Conservation (phyloP, 2,113 vertebrate genomes). For the Dermatemys mawii region DNA sequence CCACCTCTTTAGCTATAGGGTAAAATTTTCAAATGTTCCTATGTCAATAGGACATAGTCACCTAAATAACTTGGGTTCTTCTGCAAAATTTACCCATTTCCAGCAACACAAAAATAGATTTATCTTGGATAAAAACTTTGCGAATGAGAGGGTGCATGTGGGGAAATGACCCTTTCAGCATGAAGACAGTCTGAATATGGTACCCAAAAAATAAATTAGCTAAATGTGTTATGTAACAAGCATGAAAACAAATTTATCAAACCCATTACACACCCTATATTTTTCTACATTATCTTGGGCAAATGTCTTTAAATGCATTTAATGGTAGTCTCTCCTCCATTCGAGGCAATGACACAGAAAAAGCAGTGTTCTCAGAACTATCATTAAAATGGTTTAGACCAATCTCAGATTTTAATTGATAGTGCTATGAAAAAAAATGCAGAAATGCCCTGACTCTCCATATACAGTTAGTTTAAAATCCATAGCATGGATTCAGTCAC, state of each 20-base stretch:
- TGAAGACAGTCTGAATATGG: neutral
- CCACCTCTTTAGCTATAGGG: neutral
- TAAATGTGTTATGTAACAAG: neutral
- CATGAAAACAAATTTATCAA: neutral
- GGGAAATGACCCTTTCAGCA: neutral
- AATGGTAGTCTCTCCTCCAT: constrained; percentile 34
- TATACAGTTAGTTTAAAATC: neutral
- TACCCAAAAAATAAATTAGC: neutral
- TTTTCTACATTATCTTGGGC: neutral
- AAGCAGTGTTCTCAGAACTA: constrained; percentile 26
- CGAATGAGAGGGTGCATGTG: accelerated
- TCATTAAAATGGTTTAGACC: constrained; percentile 18
- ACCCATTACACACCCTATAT: neutral
- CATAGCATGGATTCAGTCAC: neutral
- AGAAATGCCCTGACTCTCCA: neutral
- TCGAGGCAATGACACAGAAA: constrained; percentile 63
- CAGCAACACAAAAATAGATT: neutral
- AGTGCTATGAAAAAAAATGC: neutral
- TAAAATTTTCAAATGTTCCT: neutral
- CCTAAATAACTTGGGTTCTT: neutral
- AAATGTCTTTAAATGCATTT: neutral
- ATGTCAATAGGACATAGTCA: neutral
- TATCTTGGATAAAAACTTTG: neutral
- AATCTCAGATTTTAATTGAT: neutral
- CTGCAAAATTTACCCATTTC: neutral